A percentile compares a stretch with the other conserved stretches of the same genome.
phyloP scores from a whole-genome alignment of 2,113 vertebrate species.

The Python bivittatus region DNA sequence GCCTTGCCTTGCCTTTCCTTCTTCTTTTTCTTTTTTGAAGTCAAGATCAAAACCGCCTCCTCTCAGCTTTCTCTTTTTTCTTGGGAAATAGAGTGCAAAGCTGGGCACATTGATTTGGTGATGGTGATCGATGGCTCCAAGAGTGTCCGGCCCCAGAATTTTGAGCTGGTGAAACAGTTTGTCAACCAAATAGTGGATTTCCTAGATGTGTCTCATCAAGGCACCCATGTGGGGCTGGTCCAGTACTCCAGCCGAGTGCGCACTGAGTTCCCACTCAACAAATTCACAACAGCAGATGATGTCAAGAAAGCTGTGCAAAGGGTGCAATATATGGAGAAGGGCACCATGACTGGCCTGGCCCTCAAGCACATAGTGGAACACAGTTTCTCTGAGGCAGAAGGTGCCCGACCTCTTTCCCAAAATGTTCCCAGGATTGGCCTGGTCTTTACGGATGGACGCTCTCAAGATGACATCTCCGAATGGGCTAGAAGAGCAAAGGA shows the following conservation, averaged over 20 bases:
- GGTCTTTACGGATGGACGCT: constrained; percentile 95
- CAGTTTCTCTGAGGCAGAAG: constrained; percentile 89
- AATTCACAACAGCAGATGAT: constrained; percentile 83
- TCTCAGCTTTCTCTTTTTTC: not conserved
- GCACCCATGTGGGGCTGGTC: constrained; percentile 90
- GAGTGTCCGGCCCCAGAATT: constrained; percentile 94
- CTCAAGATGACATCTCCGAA: constrained; percentile 93
- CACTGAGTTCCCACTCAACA: constrained; percentile 92
- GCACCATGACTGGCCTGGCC: constrained; percentile 95
- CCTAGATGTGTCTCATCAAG: constrained; percentile 87
- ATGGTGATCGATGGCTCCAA: constrained; percentile 95
- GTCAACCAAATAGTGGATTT: constrained; percentile 95
- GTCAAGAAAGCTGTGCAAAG: constrained; percentile 91
- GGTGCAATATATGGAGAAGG: constrained; percentile 97
- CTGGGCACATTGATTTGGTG: constrained; percentile 89
- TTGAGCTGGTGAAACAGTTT: constrained; percentile 96
- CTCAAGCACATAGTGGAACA: constrained; percentile 95
- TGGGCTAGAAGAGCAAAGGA: constrained; percentile 92
- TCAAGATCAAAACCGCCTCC: not conserved
- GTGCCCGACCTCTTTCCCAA: constrained; percentile 76
- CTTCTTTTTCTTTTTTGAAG: not conserved
- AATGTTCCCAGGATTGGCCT: constrained; percentile 88
- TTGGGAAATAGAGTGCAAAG: constrained; percentile 79
- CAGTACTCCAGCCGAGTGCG: constrained; percentile 95
- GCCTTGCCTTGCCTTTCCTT: not conserved